Base-by-base conservation (phyloP, 2,888 invertebrate species). In the Parnassius mnemosyne region DNA sequence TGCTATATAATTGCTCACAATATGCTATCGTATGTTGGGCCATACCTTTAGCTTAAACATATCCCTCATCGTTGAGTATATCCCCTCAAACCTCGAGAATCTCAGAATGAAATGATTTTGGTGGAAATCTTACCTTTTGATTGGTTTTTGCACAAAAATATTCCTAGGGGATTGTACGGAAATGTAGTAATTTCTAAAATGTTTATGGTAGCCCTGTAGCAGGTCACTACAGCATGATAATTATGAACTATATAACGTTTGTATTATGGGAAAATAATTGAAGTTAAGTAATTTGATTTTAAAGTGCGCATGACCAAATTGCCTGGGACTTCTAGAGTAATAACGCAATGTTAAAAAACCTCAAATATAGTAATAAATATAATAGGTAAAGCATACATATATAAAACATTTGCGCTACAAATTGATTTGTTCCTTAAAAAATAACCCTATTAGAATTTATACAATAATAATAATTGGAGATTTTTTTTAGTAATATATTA, bases 131-230 rank as follows among this genome's bases (percentile, higher is more conserved):
- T 41, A 13, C 34, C 5, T 41, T 52, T 50, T 43, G 43, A 53
- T 58, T 53, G 54, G 49, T 63, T 63, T 58, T 52, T 59, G 63
- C 63, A 63, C 59, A 63, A 63, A 62, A 61, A 16, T 54, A 25
- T 60, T 54, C 43, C 12, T 53, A 42, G n/a, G 16, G n/a, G 12
- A 41, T 46, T 44, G 25, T 41, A 51, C 9, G 42, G 53, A 52
- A n/a, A 34, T 52, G n/a, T 51, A 44, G 12, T 50, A 10, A 55
- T 61, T 61, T 61, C 44, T 44, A 16, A 50, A 10, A 46, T 16
- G 13, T 34, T 54, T 49, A 42, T 43, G 20, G 9, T 43, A 25
- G 20, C 16, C 12, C 10, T 12, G 56, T 41, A 41, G 16, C 42
- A 25, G n/a, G n/a, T 49, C 16, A 57, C 57, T 51, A 50, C 16